Evolutionary conservation across 2,113 vertebrate genomes (phyloP).

Genomic region (Elephantulus edwardii): DNA sequence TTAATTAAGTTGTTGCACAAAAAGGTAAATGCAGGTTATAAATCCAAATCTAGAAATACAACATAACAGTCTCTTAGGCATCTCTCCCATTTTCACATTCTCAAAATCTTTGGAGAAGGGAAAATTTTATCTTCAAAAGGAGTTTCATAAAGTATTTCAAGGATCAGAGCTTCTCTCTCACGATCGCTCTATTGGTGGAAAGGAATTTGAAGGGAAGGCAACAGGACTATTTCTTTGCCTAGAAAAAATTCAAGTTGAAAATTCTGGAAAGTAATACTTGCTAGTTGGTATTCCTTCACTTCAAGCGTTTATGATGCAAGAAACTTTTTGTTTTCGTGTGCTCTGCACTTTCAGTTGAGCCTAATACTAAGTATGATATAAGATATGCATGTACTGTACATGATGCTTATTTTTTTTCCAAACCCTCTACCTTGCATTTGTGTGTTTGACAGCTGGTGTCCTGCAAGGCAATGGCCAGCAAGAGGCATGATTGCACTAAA

Average conservation of each 20-base stretch:
- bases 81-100: neutral
- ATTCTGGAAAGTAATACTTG: conserved; percentile 32
- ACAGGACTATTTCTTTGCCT: neutral
- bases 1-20: neutral
- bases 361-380: conserved; percentile 44
- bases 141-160: neutral
- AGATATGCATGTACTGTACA: conserved; percentile 6
- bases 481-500: conserved; percentile 89
- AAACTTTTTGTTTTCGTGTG: conserved; percentile 32
- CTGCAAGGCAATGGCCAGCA: conserved; percentile 85
- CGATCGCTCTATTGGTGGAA: neutral
- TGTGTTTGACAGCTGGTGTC: conserved; percentile 85
- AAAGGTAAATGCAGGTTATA: neutral
- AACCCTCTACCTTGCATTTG: conserved; percentile 77
- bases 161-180: neutral
- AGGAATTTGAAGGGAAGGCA: neutral
- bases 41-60: neutral
- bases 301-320: conserved; percentile 36
- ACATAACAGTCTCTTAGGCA: neutral
- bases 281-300: conserved; percentile 44
- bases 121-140: neutral
- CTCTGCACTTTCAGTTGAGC: conserved; percentile 38
- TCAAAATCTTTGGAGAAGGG: neutral
- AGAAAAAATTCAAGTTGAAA: conserved; percentile 41
- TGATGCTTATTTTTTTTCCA: conserved; percentile 78